Base-by-base conservation (phyloP, 2,113 vertebrate species). In the Noctilio leporinus region DNA sequence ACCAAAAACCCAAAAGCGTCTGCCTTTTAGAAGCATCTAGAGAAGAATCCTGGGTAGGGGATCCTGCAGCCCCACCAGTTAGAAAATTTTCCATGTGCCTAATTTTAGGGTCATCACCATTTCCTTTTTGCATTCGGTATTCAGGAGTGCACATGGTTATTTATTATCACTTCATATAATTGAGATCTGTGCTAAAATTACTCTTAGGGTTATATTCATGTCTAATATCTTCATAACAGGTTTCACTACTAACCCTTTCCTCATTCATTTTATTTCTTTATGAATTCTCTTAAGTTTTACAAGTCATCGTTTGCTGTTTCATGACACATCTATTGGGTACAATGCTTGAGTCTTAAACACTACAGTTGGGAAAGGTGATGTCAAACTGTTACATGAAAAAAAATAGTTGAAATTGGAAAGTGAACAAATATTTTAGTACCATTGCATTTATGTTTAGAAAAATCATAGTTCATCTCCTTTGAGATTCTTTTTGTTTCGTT, bases 361-460 rank as follows among this genome's bases (percentile, higher is more conserved):
- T 53, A 72, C 2, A 38, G 19, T 47, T 70, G 33, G 7, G 35
- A 30, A 72, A 30, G 19, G 57, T 40, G 33, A 89, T 85, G 82
- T 92, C 67, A 9, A 83, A 86, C 51, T 65, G 28, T 69, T 55
- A 89, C 12, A 30, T 76, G n/a, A 86, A 94, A 93, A 93, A 89
- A 49, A 82, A 57, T 26, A 70, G 65, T 84, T 80, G 40, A 51
- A 7, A 73, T 85, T 70, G 87, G 35, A 95, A n/a, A 89, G 92
- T 53, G 67, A 64, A 73, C 30, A 93, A 24, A 17, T 89, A 69
- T 76, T 67, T 92, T 59, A 67, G 45, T 85, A 81, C 43, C 75
- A 70, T 17, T 89, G 28, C 35, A 24, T 92, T 76, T 86, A 57
- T 62, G 83, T 86, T 69, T 89, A 92, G 78, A 85, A 92, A 92